Base-by-base conservation (phyloP, 2,113 vertebrate genomes). In the Chaenogobius annularis region DNA sequence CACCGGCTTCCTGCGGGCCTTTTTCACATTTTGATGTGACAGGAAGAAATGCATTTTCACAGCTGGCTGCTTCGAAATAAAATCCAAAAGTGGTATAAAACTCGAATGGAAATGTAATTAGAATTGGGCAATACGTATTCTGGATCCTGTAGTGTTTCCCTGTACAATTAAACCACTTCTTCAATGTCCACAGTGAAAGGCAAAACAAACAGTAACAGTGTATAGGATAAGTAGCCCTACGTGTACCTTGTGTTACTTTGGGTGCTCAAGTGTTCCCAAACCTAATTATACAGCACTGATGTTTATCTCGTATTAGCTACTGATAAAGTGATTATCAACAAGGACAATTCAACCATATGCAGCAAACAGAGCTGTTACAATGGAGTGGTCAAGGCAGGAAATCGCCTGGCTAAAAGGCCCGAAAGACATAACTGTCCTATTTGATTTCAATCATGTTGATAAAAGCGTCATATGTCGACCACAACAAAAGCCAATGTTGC, bases 31-130 rank as follows among this genome's bases (percentile, higher is more conserved):
- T 66, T 46, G 64, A 44, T 43, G 20, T 47, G 64, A 47, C 64
- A 44, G 64, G 13, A 66, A 22, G 64, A 46, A 66, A 66, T 46
- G 64, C 40, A 66, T 66, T 44, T 66, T 66, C 64, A 66, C 44
- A 66, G 64, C 64, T 66, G 64, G 64, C 20, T 44, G 64, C 64
- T 66, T 10, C 19, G 35, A 40, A 40, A 63, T 63, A 40, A 63
- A 63, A 63, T 63, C 61, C 26, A 4, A 31, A 31, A 63, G 61
- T 40, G 35, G 61, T 63, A 63, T 31, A 63, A 19, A 40, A 63
- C 35, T 43, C 61, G 43, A 63, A 63, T 63, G 35, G 61, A 63
- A 63, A 17, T 63, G 61, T 63, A 63, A 63, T 63, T 63, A 63
- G 17, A 43, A 40, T 31, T 63, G 9, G 8, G 19, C n/a, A 40